Percentiles rank a stretch among this genome's conserved stretches.
Evolutionary conservation across 1,140 invertebrate genomes (phyloP).

Genomic region (Drosophila busckii): DNA sequence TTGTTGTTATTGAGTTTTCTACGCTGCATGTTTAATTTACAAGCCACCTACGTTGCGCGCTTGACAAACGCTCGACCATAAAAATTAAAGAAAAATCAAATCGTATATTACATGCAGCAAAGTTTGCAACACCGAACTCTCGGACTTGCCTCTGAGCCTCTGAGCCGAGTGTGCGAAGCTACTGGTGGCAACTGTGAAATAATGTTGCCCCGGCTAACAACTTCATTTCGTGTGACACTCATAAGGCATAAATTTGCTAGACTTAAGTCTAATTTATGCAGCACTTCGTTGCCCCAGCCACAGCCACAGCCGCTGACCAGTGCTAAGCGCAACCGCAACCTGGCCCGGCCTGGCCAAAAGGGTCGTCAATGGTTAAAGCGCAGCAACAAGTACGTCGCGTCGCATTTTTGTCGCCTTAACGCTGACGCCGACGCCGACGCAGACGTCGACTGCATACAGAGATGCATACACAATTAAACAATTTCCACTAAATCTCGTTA

Average conservation of each 20-base stretch:
- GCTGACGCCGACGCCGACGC: background rate
- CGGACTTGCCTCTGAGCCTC: background rate
- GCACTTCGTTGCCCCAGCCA: conserved; percentile 42
- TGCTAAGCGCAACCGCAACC: too few species aligned
- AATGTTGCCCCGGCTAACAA: conserved; percentile 76
- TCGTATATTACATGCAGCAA: conserved; percentile 76
- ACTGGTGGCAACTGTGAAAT: conserved; percentile 33
- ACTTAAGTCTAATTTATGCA: conserved; percentile 78
- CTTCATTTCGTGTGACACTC: conserved; percentile 76
- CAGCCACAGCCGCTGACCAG: conserved; percentile 32
- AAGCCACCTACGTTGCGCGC: conserved; percentile 68
- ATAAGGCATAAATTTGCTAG: conserved; percentile 78
- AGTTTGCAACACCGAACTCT: conserved; percentile 10
- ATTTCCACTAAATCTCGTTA: conserved; percentile 79
- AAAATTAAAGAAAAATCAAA: conserved; percentile 77
- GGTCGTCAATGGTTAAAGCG: too few species aligned
- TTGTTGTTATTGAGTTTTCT: too few species aligned
- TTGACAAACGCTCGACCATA: conserved; percentile 64
- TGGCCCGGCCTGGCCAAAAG: too few species aligned
- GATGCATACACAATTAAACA: conserved; percentile 79
- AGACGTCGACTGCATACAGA: conserved; percentile 51
- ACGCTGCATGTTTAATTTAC: conserved; percentile 58
- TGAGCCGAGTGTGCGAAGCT: background rate
- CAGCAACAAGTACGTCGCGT: conserved; percentile 46
- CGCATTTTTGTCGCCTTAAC: conserved; percentile 25